Evolutionary conservation across 2,888 invertebrate species (phyloP).

Genomic region (Nysson spinosus): DNA sequence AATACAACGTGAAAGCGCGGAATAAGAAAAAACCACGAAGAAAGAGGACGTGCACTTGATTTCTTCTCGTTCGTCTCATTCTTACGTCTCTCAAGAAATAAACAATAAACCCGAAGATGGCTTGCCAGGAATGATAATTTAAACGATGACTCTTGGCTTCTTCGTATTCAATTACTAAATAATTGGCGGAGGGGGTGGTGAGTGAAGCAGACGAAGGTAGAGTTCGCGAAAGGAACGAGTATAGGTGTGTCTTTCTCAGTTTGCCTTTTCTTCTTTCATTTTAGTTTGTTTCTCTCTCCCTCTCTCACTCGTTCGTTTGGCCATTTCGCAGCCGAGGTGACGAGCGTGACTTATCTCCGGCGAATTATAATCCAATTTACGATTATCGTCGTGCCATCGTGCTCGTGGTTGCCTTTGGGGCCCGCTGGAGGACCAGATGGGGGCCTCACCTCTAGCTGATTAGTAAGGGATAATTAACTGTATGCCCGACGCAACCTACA

Average conservation of each 20-base stretch:
- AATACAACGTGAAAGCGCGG: constrained; percentile 47
- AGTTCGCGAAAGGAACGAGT: constrained; percentile 10
- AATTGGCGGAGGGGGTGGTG: constrained; percentile 68
- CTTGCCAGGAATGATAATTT: constrained; percentile 73
- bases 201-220: constrained; percentile 1
- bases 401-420: constrained; percentile 54
- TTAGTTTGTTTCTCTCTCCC: constrained; percentile 11
- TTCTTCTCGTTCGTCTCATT: constrained; percentile 8
- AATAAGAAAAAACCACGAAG: too few relatives aligned
- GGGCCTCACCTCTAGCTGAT: constrained; percentile 58
- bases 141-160: constrained; percentile 75
- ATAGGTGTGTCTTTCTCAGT: constrained; percentile 12
- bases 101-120: constrained; percentile 61
- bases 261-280: constrained; percentile 20
- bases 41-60: too few relatives aligned
- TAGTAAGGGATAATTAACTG: constrained; percentile 61
- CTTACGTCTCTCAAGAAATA: constrained; percentile 42
- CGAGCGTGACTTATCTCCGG: constrained; percentile 75
- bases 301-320: constrained; percentile 44
- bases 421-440: constrained; percentile 54
- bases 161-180: constrained; percentile 76
- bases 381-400: constrained; percentile 70
- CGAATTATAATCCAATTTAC: constrained; percentile 77
- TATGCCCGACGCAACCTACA: constrained; percentile 36
- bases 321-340: constrained; percentile 71